These are phyloP conservation scores for Patella ulyssiponensis DNA, from an alignment of 2,888 invertebrate species.

Conservation along the genomic window DNA sequence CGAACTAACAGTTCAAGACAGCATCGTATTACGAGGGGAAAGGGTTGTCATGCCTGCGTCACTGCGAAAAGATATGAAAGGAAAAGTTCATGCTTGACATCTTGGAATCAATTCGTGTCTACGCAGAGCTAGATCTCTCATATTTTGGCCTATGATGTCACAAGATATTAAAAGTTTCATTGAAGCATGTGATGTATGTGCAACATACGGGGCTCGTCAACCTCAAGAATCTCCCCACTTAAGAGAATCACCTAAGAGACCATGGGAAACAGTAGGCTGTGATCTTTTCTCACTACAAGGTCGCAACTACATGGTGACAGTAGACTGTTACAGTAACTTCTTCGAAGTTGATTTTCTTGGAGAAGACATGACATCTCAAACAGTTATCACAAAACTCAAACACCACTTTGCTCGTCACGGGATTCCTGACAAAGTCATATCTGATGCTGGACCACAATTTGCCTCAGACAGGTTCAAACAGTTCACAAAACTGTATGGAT, in stretches of 20 bases:
- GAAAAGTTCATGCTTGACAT: slow-evolving; percentile 26
- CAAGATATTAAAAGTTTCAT: slow-evolving; percentile 36
- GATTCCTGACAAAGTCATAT: slow-evolving; percentile 26
- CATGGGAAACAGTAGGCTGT: slow-evolving; percentile 42
- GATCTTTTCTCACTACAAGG: slow-evolving; percentile 41
- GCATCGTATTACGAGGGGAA: neutral
- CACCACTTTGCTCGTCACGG: slow-evolving; percentile 35
- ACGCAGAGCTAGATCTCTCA: slow-evolving; percentile 17
- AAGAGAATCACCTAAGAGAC: slow-evolving; percentile 38
- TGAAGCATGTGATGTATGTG: slow-evolving; percentile 33
- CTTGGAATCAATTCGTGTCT: slow-evolving; percentile 24
- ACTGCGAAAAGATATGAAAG: slow-evolving; percentile 11
- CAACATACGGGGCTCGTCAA: slow-evolving; percentile 25
- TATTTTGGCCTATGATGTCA: slow-evolving; percentile 42
- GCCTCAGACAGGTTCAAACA: too few species aligned
- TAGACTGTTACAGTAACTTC: slow-evolving; percentile 42
- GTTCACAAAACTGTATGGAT: too few species aligned
- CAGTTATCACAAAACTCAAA: slow-evolving; percentile 40
- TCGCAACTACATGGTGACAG: slow-evolving; percentile 41
- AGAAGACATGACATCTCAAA: slow-evolving; percentile 26
- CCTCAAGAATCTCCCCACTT: too few species aligned
- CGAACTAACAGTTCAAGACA: slow-evolving; percentile 12
- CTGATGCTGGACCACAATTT: slow-evolving; percentile 26
- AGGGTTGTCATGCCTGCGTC: slow-evolving; percentile 5
- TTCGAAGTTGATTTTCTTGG: slow-evolving; percentile 38